These are phyloP conservation scores for Homalodisca vitripennis DNA, from an alignment of 1,140 invertebrate species.

Conservation along the genomic window DNA sequence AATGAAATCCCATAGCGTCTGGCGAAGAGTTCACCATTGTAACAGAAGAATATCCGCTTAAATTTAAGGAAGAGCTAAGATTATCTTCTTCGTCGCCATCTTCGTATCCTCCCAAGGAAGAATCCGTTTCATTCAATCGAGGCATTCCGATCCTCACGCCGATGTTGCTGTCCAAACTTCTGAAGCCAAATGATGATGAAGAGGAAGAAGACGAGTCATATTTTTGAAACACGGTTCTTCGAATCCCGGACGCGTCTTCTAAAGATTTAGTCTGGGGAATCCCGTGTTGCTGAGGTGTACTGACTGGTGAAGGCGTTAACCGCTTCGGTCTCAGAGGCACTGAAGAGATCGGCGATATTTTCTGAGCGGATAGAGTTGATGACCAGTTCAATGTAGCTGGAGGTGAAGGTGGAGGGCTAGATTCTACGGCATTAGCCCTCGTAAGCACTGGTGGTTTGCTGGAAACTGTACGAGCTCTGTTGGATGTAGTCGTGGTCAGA, in stretches of 20 bases:
- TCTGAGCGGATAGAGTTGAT: constrained; percentile 24
- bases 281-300: constrained; percentile 45
- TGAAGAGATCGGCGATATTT: constrained; percentile 23
- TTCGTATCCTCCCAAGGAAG: constrained; percentile 57
- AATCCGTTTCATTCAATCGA: constrained; percentile 55
- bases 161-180: constrained; percentile 53
- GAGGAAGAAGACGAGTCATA: constrained; percentile 57
- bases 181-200: constrained; percentile 56
- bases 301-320: constrained; percentile 40
- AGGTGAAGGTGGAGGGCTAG: constrained; percentile 24
- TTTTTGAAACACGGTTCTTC: constrained; percentile 55
- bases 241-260: constrained; percentile 53
- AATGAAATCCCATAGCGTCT: constrained; percentile 29
- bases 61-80: constrained; percentile 38
- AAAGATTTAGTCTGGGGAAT: constrained; percentile 57
- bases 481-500: constrained; percentile 10
- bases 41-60: constrained; percentile 37
- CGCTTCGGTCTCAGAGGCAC: constrained; percentile 32
- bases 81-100: constrained; percentile 57
- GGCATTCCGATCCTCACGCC: constrained; percentile 48
- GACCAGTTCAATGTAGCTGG: neutral
- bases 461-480: constrained; percentile 42
- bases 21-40: constrained; percentile 39
- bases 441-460: constrained; percentile 54
- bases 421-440: constrained; percentile 56